These are phyloP conservation scores for Elegia similella DNA, from an alignment of 2,888 invertebrate genomes.

Conservation along the genomic window DNA sequence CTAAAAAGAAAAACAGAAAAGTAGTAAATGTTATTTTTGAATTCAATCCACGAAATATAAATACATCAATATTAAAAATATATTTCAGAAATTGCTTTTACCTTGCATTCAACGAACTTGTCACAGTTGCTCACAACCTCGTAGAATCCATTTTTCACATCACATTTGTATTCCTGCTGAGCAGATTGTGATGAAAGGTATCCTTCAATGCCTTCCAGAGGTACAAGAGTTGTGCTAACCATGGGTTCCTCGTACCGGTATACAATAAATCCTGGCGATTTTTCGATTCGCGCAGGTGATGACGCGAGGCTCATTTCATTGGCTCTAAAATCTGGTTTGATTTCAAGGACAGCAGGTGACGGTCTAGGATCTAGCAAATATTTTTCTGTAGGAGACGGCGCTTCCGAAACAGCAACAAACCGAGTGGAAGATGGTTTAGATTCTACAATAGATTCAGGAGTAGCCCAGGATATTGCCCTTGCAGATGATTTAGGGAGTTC, in stretches of 20 bases:
- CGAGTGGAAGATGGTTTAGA: neutral
- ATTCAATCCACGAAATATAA: neutral
- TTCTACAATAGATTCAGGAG: neutral
- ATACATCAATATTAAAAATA: no score
- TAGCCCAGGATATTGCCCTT: neutral
- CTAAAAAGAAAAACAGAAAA: slow-evolving; percentile 32
- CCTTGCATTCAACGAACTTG: slow-evolving; percentile 84
- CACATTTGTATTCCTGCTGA: slow-evolving; percentile 24
- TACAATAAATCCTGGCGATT: neutral
- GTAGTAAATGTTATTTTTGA: neutral
- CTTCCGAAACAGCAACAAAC: neutral
- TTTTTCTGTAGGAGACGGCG: neutral
- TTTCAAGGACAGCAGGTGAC: neutral
- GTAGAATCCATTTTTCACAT: slow-evolving; percentile 41
- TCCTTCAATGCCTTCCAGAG: neutral
- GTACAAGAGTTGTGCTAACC: neutral
- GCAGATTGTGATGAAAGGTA: neutral
- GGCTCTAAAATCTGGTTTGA: neutral
- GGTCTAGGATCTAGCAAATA: neutral
- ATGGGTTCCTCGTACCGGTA: neutral
- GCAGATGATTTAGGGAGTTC: neutral
- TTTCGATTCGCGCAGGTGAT: neutral
- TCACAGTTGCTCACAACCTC: slow-evolving; percentile 84
- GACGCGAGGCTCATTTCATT: neutral
- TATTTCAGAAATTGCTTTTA: slow-evolving; percentile 29